Base-by-base conservation (phyloP, 1,140 invertebrate species). In the Drosophila pallidifrons region DNA sequence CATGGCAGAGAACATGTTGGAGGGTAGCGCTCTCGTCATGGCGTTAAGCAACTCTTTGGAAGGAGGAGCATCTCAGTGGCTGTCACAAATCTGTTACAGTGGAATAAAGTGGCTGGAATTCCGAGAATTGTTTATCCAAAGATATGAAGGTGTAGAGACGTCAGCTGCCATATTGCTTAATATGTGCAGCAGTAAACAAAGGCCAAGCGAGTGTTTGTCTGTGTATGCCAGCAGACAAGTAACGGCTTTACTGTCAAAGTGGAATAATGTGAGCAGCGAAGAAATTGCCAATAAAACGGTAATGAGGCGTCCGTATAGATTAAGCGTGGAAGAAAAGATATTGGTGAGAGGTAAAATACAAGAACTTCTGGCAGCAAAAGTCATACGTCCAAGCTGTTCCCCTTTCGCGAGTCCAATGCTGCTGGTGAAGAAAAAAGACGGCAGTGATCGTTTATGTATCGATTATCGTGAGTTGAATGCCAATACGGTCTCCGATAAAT, bases 181-280 rank as follows among this genome's bases (percentile, higher is more conserved):
- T 5, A 70, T 63, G 47, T 47, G 55, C 11, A 69, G 49, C 38
- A 54, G 67, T 41, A 6, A 6, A 10, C 55, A 55, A 52, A 68
- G 30, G 30, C 30, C 28, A 49, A 59, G 8, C 46, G 57, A 59
- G 41, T 43, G 41, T 45, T 49, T 61, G 25, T 47, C 59, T 16
- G 46, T 49, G 30, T 61, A 61, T 49, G 43, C 45, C n/a, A 61
- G 59, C 28, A 15, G 59, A 46, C 45, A 38, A 47, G 45, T 60
- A 20, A 45, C 55, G 58, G 28, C 67, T 15, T 28, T 70, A 8
- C 41, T 55, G 2, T 13, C 32, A 1, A 75, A 75, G 66, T 70
- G 49, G 45, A 60, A 58, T 7, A 11, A 60, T 2, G 30, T 71
- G 28, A 71, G 16, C 43, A 30, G 25, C n/a, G 59, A 64, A 64